These are phyloP conservation scores for Leucophenga varia DNA, from an alignment of 1,140 invertebrate species.

Conservation along the genomic window DNA sequence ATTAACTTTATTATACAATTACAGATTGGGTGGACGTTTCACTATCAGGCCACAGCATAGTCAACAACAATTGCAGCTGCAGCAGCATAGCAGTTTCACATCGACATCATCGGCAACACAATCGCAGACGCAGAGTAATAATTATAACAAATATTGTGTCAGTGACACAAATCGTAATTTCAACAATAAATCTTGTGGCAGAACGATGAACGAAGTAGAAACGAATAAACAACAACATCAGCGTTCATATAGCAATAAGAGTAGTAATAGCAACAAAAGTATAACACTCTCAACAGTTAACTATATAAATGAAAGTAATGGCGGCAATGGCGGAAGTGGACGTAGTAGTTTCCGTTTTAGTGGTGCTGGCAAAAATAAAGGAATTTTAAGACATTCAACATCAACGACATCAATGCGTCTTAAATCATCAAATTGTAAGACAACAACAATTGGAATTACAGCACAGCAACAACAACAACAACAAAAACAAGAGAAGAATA, in stretches of 20 bases:
- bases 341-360: conserved; percentile 34
- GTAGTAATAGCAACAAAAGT: conserved; percentile 19
- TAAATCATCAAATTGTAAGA: conserved; percentile 8
- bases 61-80: conserved; percentile 51
- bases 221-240: conserved; percentile 18
- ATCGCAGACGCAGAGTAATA: conserved; percentile 39
- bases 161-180: conserved; percentile 40
- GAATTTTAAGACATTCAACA: conserved; percentile 44
- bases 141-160: conserved; percentile 26
- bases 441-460: background rate
- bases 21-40: conserved; percentile 64
- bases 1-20: conserved; percentile 37
- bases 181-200: conserved; percentile 19
- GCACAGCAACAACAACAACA: background rate
- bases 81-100: conserved; percentile 42
- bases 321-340: conserved; percentile 14
- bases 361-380: conserved; percentile 4
- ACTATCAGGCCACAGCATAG: conserved; percentile 60
- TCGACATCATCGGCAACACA: conserved; percentile 57
- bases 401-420: conserved; percentile 20
- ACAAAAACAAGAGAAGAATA: conserved; percentile 17
- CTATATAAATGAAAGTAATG: conserved; percentile 30
- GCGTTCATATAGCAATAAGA: conserved; percentile 17
- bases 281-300: conserved; percentile 17
- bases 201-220: conserved; percentile 1